Conservation (phyloP, 2,888 invertebrate genomes). For the Heliconius charithonia region DNA sequence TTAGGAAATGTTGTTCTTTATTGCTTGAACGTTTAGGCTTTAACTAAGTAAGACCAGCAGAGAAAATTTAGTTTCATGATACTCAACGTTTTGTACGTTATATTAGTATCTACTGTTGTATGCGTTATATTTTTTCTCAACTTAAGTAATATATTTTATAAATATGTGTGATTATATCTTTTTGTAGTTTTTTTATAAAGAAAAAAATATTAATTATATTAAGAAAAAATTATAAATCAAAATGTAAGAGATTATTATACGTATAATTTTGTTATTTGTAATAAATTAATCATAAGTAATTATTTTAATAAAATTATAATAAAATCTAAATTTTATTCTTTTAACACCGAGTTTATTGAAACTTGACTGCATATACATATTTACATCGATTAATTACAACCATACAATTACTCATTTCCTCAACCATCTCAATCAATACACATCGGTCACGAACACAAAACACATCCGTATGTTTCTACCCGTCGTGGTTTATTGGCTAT, state of each 20-base stretch:
- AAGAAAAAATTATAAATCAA: too few relatives aligned
- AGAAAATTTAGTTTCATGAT: too few relatives aligned
- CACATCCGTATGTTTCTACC: constrained; percentile 56
- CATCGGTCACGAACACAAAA: constrained; percentile 39
- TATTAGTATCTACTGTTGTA: too few relatives aligned
- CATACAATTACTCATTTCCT: background rate
- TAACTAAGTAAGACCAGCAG: too few relatives aligned
- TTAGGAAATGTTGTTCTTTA: background rate
- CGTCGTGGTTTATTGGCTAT: constrained; percentile 70
- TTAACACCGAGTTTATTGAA: background rate
- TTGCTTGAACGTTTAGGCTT: too few relatives aligned
- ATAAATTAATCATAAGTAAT: background rate
- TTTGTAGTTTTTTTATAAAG: too few relatives aligned
- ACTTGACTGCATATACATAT: background rate
- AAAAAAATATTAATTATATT: too few relatives aligned
- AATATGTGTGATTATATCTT: too few relatives aligned
- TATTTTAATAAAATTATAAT: background rate
- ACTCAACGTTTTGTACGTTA: too few relatives aligned
- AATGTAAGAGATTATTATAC: background rate
- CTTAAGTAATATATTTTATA: too few relatives aligned
- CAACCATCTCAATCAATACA: background rate
- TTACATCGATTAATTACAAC: too few relatives aligned
- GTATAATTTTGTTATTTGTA: background rate
- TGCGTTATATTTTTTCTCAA: too few relatives aligned
- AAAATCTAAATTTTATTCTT: background rate